These are phyloP conservation scores for Tadarida brasiliensis DNA, from an alignment of 2,797 vertebrate species.

Conservation along the genomic window DNA sequence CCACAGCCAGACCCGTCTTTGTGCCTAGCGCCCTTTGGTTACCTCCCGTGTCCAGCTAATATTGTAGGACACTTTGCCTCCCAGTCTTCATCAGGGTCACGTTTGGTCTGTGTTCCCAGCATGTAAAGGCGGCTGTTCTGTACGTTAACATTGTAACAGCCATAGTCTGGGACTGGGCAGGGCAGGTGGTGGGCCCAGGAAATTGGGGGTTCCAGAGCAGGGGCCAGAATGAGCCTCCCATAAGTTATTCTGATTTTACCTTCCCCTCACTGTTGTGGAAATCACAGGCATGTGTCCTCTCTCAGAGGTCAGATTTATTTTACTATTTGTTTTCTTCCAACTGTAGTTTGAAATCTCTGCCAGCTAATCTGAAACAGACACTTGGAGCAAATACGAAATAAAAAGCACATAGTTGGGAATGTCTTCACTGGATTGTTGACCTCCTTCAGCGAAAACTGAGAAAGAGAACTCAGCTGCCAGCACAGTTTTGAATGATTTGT, in stretches of 20 bases:
- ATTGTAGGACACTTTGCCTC: background rate
- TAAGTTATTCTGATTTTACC: background rate
- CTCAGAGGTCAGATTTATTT: background rate
- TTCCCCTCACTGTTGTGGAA: background rate
- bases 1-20: background rate
- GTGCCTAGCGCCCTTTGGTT: background rate
- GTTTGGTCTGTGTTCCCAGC: background rate
- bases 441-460: background rate
- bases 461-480: background rate
- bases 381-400: background rate
- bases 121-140: background rate
- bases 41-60: background rate
- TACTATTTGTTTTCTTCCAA: background rate
- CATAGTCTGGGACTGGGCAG: background rate
- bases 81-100: background rate
- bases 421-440: background rate
- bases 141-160: background rate
- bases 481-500: background rate
- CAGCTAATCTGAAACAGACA: background rate
- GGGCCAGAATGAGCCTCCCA: background rate
- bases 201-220: background rate
- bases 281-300: background rate
- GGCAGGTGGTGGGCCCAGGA: background rate
- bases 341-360: background rate
- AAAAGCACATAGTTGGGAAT: background rate